These are phyloP conservation scores for Drosophila leontia DNA, from an alignment of 1,140 invertebrate species.

Conservation along the genomic window DNA sequence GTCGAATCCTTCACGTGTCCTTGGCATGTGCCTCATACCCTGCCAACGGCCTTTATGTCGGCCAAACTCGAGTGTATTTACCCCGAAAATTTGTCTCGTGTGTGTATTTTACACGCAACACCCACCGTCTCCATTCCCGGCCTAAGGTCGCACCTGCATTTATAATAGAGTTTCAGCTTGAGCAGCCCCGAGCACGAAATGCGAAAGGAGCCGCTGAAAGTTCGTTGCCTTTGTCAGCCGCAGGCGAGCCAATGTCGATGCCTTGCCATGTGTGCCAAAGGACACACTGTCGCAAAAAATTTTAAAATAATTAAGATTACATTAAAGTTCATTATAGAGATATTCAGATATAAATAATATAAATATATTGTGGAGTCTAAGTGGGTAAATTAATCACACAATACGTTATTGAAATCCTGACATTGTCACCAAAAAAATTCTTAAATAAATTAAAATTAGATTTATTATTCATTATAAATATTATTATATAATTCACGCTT, in stretches of 20 bases:
- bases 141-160: slow-evolving; percentile 55
- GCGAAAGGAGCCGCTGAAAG: slow-evolving; percentile 46
- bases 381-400: too few relatives aligned
- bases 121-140: not conserved
- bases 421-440: too few relatives aligned
- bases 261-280: slow-evolving; percentile 32
- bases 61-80: slow-evolving; percentile 55
- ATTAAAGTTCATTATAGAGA: not conserved
- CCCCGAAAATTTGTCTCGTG: slow-evolving; percentile 74
- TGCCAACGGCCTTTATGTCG: slow-evolving; percentile 61
- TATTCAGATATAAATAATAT: too few relatives aligned
- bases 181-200: slow-evolving; percentile 34
- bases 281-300: not conserved
- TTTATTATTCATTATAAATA: too few relatives aligned
- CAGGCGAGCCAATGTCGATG: slow-evolving; percentile 40
- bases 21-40: slow-evolving; percentile 64
- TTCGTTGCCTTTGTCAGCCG: slow-evolving; percentile 65
- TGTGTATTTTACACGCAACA: slow-evolving; percentile 59
- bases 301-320: not conserved
- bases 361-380: too few relatives aligned
- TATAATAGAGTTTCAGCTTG: slow-evolving; percentile 46
- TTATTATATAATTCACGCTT: too few relatives aligned
- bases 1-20: slow-evolving; percentile 77
- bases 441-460: too few relatives aligned
- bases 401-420: too few relatives aligned